These are phyloP conservation scores for Acrocephalus arundinaceus DNA, from an alignment of 2,113 vertebrate genomes.

Conservation along the genomic window DNA sequence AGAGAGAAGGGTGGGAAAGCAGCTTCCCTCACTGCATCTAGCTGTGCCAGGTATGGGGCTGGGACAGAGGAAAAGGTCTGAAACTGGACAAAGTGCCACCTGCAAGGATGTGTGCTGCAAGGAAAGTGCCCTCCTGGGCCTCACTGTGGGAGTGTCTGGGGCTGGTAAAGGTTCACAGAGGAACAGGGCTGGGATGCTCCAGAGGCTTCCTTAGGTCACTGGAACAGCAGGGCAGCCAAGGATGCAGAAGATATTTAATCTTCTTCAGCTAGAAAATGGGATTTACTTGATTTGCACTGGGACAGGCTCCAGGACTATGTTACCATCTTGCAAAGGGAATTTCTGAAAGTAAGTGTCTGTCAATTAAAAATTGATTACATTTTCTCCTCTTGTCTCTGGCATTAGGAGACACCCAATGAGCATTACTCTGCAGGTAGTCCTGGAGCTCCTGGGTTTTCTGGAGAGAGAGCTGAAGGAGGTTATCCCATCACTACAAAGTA, in stretches of 20 bases:
- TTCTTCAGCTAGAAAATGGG: neutral
- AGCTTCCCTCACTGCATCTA: neutral
- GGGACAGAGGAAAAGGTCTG: neutral
- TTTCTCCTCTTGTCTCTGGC: neutral
- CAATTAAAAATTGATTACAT: neutral
- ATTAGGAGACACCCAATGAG: neutral
- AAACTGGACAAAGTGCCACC: neutral
- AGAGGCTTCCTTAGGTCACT: neutral
- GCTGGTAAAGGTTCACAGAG: neutral
- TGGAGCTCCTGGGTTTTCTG: neutral
- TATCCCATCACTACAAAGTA: neutral
- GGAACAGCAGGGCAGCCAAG: neutral
- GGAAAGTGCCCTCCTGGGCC: neutral
- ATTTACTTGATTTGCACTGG: conserved; percentile 1
- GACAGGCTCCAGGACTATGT: neutral
- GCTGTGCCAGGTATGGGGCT: neutral
- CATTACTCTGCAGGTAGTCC: neutral
- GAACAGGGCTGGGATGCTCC: neutral
- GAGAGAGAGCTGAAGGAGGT: neutral
- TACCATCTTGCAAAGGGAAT: neutral
- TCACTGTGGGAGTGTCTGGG: neutral
- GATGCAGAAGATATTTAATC: neutral
- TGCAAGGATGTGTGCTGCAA: neutral
- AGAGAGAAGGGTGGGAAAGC: neutral
- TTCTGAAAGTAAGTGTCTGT: neutral